These are phyloP conservation scores for Polyploca ridens DNA, from an alignment of 2,888 invertebrate species.

Conservation along the genomic window DNA sequence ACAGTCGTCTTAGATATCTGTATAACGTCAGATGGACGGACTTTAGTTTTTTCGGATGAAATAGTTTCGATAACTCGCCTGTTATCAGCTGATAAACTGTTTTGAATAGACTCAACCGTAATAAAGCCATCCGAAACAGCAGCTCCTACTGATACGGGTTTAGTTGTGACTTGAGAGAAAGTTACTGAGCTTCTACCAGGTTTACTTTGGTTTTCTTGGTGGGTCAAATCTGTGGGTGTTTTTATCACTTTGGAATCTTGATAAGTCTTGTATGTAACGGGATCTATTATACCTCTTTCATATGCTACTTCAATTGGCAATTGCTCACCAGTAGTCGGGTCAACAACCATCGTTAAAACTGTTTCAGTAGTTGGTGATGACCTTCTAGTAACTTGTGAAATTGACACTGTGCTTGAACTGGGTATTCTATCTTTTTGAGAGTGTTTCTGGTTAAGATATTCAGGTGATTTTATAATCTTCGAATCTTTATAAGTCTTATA, in stretches of 20 bases:
- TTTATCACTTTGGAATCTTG: constrained; percentile 35
- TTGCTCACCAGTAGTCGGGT: constrained; percentile 90
- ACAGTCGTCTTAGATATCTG: constrained; percentile 84
- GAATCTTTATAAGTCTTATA: constrained; percentile 47
- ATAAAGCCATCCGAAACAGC: constrained; percentile 83
- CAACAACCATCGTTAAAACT: constrained; percentile 64
- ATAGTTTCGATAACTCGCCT: constrained; percentile 48
- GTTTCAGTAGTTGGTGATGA: constrained; percentile 59
- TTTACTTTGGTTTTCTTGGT: constrained; percentile 20
- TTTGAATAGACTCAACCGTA: constrained; percentile 81
- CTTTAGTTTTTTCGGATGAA: constrained; percentile 45
- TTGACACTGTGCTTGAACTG: constrained; percentile 36
- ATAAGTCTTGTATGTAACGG: constrained; percentile 54
- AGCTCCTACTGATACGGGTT: constrained; percentile 85
- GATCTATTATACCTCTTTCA: constrained; percentile 81
- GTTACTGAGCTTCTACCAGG: constrained; percentile 46
- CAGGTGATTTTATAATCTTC: constrained; percentile 23
- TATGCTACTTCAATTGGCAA: constrained; percentile 87
- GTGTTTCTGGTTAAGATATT: constrained; percentile 19
- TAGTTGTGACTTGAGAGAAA: constrained; percentile 66
- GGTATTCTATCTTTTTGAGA: constrained; percentile 33
- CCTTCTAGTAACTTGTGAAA: constrained; percentile 36
- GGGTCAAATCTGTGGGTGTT: constrained; percentile 20
- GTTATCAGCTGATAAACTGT: constrained; percentile 69
- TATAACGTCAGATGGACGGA: constrained; percentile 76